Evolutionary conservation across 92 coral and sea anemone species (phyloP), one percentile per base, ranked within the genome.

Genomic region (Epizoanthus stellaris): DNA sequence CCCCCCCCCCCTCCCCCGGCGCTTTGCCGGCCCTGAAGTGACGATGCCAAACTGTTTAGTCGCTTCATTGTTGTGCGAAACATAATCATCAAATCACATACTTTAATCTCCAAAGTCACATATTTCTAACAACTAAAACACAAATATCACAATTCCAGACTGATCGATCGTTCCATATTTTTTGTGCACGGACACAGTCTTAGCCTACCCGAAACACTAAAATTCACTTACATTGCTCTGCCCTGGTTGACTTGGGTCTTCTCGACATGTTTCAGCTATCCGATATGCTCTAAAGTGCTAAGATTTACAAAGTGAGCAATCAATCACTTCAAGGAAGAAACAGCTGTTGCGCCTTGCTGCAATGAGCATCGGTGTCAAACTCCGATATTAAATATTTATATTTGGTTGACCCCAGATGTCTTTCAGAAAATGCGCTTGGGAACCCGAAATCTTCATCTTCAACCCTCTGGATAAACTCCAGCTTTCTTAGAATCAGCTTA

Each of bases 221-320:
- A 53, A 47, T 47, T 0, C 63, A 81, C 98, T 94, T 70, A 94
- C 98, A 94, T 81, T 94, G 98, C 66, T 94, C 98, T 9, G 98
- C 95, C 61, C 93, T 88, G 10, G 98, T 94, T 71, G 98, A 94
- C 77, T 90, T 90, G 49, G 89, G 90, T 75, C 84, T 91, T 73
- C 91, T 94, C 49, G 98, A 94, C 98, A 94, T 94, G 69, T 14
- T 89, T 42, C 23, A 34, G 73, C 90, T 82, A 49, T 70, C 19
- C 53, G 13, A 7, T 25, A 63, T 45, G 30, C 53, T 42, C 59
- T 40, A 13, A 63, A 47, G 19, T 20, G 34, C 83, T 19, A 40
- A 15, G 15, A 25, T 64, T 62, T 20, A 34, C 25, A 38, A 49
- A 42, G 17, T 38, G 54, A 63, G 38, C 71, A 63, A 36, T 49